Evolutionary conservation across 1,140 invertebrate genomes (phyloP).

Genomic region (Chironomus striatipennis): DNA sequence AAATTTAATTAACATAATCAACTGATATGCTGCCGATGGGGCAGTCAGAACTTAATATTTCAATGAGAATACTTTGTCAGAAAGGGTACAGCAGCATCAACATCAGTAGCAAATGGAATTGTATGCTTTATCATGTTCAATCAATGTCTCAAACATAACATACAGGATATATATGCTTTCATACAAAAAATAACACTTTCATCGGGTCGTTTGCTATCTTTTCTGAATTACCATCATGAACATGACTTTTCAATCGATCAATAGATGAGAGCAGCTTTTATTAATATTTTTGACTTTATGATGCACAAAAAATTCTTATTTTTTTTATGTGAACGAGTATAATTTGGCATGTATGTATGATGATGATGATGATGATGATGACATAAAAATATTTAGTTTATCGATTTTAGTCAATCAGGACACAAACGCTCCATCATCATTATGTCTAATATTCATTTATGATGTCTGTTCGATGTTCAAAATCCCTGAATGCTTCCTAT

Average conservation of each 20-base stretch:
- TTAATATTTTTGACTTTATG: no score
- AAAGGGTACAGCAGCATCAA: background rate
- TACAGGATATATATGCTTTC: background rate
- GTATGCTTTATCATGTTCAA: background rate
- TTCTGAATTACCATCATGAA: background rate
- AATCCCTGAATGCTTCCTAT: background rate
- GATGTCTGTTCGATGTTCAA: no score
- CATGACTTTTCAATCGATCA: background rate
- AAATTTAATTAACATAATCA: conserved; percentile 17
- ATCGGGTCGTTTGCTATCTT: background rate
- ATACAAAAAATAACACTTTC: background rate
- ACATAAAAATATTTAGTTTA: conserved; percentile 10
- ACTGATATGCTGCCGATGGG: background rate
- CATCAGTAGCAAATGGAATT: background rate
- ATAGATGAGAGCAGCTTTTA: background rate
- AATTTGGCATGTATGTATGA: background rate
- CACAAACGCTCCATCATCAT: background rate
- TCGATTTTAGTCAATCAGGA: background rate
- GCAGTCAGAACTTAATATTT: background rate
- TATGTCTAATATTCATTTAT: background rate
- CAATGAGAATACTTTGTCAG: no score
- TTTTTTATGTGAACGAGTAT: background rate
- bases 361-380: background rate
- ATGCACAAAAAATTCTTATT: no score
- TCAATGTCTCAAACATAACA: background rate